Evolutionary conservation across 2,888 invertebrate species (phyloP).

Genomic region (Smittia sp.): DNA sequence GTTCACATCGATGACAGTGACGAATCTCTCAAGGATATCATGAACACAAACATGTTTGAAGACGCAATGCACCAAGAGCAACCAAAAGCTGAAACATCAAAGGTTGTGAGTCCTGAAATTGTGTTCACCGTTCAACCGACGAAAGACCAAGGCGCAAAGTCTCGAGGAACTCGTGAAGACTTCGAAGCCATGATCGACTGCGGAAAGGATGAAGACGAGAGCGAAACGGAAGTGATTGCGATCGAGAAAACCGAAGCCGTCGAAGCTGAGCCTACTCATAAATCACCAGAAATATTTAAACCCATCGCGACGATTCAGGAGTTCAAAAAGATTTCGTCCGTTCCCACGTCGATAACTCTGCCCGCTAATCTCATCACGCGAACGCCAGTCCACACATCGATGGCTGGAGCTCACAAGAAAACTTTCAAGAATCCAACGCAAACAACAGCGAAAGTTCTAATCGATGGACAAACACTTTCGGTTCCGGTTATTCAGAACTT

Average conservation of each 20-base stretch:
- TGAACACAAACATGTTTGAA: constrained; percentile 26
- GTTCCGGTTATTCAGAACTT: constrained; percentile 50
- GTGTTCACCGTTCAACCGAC: constrained; percentile 43
- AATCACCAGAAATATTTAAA: constrained; percentile 44
- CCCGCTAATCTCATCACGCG: constrained; percentile 28
- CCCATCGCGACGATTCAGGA: not conserved
- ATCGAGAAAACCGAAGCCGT: constrained; percentile 47
- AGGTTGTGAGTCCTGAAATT: constrained; percentile 47
- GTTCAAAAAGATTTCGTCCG: not conserved
- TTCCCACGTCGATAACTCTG: not conserved
- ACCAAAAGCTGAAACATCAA: constrained; percentile 50
- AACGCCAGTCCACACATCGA: constrained; percentile 47
- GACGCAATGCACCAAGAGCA: constrained; percentile 47
- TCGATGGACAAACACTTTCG: constrained; percentile 53
- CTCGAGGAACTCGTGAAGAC: constrained; percentile 63
- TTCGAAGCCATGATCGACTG: constrained; percentile 66
- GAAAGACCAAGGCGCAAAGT: constrained; percentile 52
- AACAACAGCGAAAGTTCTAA: constrained; percentile 57
- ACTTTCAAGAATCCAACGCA: constrained; percentile 59
- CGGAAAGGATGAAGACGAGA: constrained; percentile 58
- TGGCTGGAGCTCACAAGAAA: constrained; percentile 53
- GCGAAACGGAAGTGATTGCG: constrained; percentile 41
- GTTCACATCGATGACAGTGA: constrained; percentile 60
- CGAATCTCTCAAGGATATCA: constrained; percentile 53
- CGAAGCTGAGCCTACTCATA: constrained; percentile 42